A percentile compares a stretch with the other conserved stretches of the same genome.
Evolutionary conservation across 2,888 invertebrate species (phyloP).

Genomic region (Candidula unifasciata): DNA sequence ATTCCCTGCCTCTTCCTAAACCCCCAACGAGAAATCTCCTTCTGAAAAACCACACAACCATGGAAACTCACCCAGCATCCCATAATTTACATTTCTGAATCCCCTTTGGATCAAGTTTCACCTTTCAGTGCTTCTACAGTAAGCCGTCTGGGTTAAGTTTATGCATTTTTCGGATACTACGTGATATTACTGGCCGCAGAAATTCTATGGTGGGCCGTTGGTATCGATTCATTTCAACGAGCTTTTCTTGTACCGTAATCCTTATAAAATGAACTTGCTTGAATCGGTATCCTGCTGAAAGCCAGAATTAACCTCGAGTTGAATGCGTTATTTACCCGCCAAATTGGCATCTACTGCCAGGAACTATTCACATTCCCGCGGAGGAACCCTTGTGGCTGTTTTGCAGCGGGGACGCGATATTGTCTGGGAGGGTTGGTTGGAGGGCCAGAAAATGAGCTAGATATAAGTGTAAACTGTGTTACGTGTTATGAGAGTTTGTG

Average conservation of each 20-base stretch:
- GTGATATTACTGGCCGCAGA: neutral
- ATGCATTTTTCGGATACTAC: neutral
- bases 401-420: neutral
- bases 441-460: neutral
- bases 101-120: no score
- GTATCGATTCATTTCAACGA: neutral
- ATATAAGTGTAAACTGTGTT: neutral
- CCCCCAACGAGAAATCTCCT: no score
- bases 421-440: neutral
- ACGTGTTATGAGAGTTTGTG: no score
- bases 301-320: slow-evolving; percentile 6
- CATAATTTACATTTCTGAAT: no score
- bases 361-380: neutral
- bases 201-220: neutral
- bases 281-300: neutral
- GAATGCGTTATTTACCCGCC: slow-evolving; percentile 21
- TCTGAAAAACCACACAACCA: no score
- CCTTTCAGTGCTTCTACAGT: no score
- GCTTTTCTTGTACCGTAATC: neutral
- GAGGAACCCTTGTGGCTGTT: neutral
- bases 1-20: no score
- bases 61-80: no score
- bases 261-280: neutral
- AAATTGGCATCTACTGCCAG: slow-evolving; percentile 3
- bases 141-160: no score